Conservation (phyloP, 1,140 invertebrate species). For the Pinna nobilis region DNA sequence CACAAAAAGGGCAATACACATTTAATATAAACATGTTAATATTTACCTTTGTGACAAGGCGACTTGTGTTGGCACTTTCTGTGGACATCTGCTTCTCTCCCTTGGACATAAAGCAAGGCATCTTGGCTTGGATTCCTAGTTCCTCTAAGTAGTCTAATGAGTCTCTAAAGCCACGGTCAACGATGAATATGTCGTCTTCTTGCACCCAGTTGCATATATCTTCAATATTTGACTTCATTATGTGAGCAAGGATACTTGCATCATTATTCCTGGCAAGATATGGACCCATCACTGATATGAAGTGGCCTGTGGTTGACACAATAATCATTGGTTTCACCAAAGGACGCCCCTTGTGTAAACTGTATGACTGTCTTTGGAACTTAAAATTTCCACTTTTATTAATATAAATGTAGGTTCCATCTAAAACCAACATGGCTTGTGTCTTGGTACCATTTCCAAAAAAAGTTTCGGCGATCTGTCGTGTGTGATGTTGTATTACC, state of each 20-base stretch:
- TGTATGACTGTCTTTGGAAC: constrained; percentile 16
- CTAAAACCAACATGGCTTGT: constrained; percentile 28
- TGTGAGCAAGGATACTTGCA: constrained; percentile 31
- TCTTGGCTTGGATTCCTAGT: neutral
- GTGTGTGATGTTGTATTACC: constrained; percentile 20
- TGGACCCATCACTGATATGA: constrained; percentile 17
- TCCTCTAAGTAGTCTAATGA: neutral
- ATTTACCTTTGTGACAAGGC: constrained; percentile 11
- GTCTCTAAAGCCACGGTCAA: neutral
- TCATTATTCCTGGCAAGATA: constrained; percentile 31
- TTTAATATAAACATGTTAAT: neutral
- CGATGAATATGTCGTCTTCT: constrained; percentile 13
- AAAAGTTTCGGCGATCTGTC: constrained; percentile 15
- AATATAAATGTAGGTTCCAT: constrained; percentile 33
- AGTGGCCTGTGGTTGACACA: constrained; percentile 13
- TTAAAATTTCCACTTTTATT: constrained; percentile 12
- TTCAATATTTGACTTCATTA: constrained; percentile 6
- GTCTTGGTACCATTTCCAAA: constrained; percentile 15
- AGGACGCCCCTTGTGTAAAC: constrained; percentile 22
- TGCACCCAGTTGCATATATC: constrained; percentile 9
- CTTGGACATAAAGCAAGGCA: constrained; percentile 3
- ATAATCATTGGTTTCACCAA: constrained; percentile 18
- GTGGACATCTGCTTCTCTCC: neutral
- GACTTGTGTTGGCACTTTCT: constrained; percentile 11
- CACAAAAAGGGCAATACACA: neutral